Evolutionary conservation across 2,113 vertebrate species (phyloP).

Genomic region (Neogale vison): DNA sequence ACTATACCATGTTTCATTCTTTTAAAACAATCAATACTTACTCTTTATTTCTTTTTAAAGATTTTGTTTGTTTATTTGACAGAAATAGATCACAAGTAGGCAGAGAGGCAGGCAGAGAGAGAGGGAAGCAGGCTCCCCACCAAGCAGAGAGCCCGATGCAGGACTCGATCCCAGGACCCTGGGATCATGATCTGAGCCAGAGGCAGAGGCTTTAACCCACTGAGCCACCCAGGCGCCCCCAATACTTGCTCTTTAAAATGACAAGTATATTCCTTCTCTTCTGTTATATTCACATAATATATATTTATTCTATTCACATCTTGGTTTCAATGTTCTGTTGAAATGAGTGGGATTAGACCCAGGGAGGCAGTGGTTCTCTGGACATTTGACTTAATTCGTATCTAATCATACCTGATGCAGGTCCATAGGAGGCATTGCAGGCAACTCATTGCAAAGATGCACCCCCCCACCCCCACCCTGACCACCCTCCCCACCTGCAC

Average conservation of each 20-base stretch:
- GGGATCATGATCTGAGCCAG: no score
- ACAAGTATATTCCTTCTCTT: background rate
- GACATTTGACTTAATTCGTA: background rate
- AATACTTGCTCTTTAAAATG: background rate
- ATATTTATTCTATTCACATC: background rate
- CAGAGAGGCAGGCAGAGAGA: no score
- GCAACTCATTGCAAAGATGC: no score
- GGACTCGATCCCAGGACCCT: no score
- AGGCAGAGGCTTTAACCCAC: no score
- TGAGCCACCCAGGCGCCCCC: no score
- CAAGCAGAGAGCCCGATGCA: no score
- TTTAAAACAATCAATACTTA: background rate
- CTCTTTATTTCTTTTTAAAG: background rate
- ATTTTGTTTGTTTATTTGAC: no score
- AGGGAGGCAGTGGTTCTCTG: background rate
- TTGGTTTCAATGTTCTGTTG: background rate
- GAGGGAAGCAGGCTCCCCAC: no score
- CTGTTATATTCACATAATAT: no score
- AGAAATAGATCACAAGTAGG: no score
- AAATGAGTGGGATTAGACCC: background rate
- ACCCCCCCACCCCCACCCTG: background rate
- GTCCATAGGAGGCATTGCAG: accelerated
- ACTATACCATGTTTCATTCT: background rate
- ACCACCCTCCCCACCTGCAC: background rate
- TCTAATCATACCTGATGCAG: no score